Percentiles rank a stretch among this genome's conserved stretches.
These are phyloP conservation scores for Galagoides demidoff DNA, from an alignment of 2,797 vertebrate species.

Conservation along the genomic window DNA sequence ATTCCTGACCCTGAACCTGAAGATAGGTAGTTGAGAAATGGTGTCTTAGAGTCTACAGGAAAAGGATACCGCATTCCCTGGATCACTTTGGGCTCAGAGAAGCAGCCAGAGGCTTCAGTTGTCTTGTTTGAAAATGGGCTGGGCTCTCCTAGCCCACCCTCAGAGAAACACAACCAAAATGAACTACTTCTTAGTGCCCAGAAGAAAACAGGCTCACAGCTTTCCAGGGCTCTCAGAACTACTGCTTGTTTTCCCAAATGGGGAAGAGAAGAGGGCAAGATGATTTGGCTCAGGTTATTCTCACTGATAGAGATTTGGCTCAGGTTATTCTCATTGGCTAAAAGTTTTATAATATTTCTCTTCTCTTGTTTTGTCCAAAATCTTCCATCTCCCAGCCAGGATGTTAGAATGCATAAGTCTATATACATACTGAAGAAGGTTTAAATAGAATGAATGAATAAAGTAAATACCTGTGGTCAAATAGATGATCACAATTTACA, in stretches of 20 bases:
- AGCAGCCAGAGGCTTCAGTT: background rate
- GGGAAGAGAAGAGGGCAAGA: background rate
- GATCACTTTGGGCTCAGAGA: background rate
- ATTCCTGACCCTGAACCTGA: background rate
- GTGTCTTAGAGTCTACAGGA: background rate
- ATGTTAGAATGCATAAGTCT: conserved; percentile 30
- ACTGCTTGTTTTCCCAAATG: background rate
- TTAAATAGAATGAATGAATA: background rate
- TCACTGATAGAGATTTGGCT: no score
- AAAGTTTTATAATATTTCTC: background rate
- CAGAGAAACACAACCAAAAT: background rate
- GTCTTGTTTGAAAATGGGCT: background rate
- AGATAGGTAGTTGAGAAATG: background rate
- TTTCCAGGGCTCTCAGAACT: background rate
- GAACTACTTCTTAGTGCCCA: background rate
- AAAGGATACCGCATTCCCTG: background rate
- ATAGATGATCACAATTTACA: background rate
- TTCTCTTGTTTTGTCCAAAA: background rate
- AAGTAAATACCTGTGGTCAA: background rate
- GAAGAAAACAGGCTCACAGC: background rate
- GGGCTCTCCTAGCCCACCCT: background rate
- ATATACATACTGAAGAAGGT: background rate
- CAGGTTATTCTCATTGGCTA: background rate
- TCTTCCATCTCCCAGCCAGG: background rate
- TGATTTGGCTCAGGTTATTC: background rate